Conservation (phyloP, 2,888 invertebrate species). For the Metalampra italica region DNA sequence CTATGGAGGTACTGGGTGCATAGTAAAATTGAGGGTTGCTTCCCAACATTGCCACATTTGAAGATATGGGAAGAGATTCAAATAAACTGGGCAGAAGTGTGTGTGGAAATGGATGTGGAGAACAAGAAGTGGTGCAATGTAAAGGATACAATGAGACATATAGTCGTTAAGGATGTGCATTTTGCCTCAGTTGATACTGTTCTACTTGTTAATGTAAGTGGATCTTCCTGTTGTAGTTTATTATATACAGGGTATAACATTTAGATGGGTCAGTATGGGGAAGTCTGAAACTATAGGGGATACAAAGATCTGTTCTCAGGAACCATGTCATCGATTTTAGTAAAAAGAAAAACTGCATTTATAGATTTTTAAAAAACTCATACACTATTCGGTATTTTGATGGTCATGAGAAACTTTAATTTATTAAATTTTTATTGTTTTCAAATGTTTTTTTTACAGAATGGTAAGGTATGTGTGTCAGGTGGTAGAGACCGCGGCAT, state of each 20-base stretch:
- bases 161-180: conserved; percentile 73
- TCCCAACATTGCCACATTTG: conserved; percentile 57
- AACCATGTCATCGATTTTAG: too few species aligned
- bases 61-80: conserved; percentile 54
- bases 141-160: conserved; percentile 60
- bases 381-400: too few species aligned
- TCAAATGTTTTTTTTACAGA: conserved; percentile 34
- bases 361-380: neutral
- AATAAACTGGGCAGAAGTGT: conserved; percentile 77
- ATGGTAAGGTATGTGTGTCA: conserved; percentile 72
- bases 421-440: neutral
- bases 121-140: conserved; percentile 74
- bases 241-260: neutral
- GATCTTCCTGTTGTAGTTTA: neutral
- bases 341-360: too few species aligned
- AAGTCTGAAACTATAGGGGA: too few species aligned
- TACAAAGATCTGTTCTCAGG: too few species aligned
- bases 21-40: conserved; percentile 55
- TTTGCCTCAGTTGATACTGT: conserved; percentile 80
- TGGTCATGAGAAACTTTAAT: too few species aligned
- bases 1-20: conserved; percentile 77
- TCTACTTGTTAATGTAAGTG: conserved; percentile 75
- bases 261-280: too few species aligned
- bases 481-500: conserved; percentile 79
- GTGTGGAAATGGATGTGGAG: conserved; percentile 80